Conservation (phyloP, 2,888 invertebrate species). For the Morpho deidamia region DNA sequence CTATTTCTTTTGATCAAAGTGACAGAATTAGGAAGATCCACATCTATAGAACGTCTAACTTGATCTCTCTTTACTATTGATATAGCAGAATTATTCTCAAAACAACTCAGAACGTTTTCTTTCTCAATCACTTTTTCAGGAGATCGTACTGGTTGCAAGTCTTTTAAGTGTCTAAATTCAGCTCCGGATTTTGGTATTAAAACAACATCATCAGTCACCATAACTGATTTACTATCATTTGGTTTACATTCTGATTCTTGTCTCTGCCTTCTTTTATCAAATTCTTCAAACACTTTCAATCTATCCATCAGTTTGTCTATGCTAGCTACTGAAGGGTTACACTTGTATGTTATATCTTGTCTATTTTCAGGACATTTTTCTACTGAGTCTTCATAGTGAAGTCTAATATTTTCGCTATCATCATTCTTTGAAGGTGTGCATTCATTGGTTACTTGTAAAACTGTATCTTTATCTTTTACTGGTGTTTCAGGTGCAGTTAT, state of each 20-base stretch:
- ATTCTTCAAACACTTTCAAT: slow-evolving; percentile 71
- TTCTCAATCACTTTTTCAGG: slow-evolving; percentile 67
- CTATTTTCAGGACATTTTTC: slow-evolving; percentile 56
- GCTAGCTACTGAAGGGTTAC: slow-evolving; percentile 53
- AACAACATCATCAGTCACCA: slow-evolving; percentile 72
- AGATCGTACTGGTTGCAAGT: slow-evolving; percentile 62
- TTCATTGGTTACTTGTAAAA: slow-evolving; percentile 44
- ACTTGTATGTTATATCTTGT: slow-evolving; percentile 57
- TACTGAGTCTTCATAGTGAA: slow-evolving; percentile 63
- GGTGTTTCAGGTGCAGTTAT: slow-evolving; percentile 55
- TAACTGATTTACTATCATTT: slow-evolving; percentile 55
- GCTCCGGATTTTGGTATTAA: slow-evolving; percentile 65
- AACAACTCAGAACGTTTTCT: slow-evolving; percentile 70
- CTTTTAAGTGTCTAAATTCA: slow-evolving; percentile 66
- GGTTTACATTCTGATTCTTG: slow-evolving; percentile 60
- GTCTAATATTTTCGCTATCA: slow-evolving; percentile 65
- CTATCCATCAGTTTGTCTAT: slow-evolving; percentile 74
- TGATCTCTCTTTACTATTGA: slow-evolving; percentile 73
- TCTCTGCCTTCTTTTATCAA: slow-evolving; percentile 67
- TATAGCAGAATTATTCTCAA: slow-evolving; percentile 74
- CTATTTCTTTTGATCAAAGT: slow-evolving; percentile 72
- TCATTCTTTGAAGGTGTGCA: slow-evolving; percentile 62
- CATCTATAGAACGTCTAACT: slow-evolving; percentile 63
- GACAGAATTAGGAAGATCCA: slow-evolving; percentile 69
- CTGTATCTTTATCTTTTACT: slow-evolving; percentile 53